These are phyloP conservation scores for Lasioglossum pauxillum DNA, from an alignment of 2,888 invertebrate genomes.

Conservation along the genomic window DNA sequence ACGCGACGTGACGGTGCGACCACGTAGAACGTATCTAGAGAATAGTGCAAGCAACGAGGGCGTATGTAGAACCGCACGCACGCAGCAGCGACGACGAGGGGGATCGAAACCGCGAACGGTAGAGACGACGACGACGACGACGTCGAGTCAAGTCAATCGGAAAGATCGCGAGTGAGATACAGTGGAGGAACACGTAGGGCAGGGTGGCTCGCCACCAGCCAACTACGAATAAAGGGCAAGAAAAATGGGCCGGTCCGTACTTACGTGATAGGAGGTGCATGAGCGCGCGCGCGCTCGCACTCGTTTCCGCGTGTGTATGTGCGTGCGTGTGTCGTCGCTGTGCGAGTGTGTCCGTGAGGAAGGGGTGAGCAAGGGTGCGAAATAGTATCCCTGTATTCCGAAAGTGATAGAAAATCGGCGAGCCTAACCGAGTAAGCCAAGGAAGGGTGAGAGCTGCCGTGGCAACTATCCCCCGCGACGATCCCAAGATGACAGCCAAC, in stretches of 20 bases:
- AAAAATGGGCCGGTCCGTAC: slow-evolving; percentile 75
- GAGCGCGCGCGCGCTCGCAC: slow-evolving; percentile 73
- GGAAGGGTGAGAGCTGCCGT: slow-evolving; percentile 2
- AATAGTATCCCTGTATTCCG: slow-evolving; percentile 45
- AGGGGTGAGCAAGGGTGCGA: slow-evolving; percentile 53
- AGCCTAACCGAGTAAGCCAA: background rate
- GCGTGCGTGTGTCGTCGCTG: slow-evolving; percentile 66
- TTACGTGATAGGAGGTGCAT: slow-evolving; percentile 77
- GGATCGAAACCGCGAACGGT: background rate
- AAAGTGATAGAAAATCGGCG: slow-evolving; percentile 38
- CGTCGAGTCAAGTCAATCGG: background rate
- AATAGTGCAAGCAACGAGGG: background rate
- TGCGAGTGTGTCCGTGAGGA: slow-evolving; percentile 58
- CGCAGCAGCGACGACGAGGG: background rate
- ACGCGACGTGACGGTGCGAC: slow-evolving; percentile 15
- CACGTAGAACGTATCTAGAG: background rate
- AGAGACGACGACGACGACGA: background rate
- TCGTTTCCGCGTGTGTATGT: slow-evolving; percentile 65
- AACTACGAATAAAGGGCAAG: slow-evolving; percentile 68
- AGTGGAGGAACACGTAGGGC: slow-evolving; percentile 42
- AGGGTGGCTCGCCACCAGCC: slow-evolving; percentile 65
- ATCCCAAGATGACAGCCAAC: slow-evolving; percentile 53
- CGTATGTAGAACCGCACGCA: background rate
- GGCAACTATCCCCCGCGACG: slow-evolving; percentile 31
- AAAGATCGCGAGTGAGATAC: slow-evolving; percentile 43